Base-by-base conservation (phyloP, 2,888 invertebrate genomes). In the Chalcosyrphus nemorum region DNA sequence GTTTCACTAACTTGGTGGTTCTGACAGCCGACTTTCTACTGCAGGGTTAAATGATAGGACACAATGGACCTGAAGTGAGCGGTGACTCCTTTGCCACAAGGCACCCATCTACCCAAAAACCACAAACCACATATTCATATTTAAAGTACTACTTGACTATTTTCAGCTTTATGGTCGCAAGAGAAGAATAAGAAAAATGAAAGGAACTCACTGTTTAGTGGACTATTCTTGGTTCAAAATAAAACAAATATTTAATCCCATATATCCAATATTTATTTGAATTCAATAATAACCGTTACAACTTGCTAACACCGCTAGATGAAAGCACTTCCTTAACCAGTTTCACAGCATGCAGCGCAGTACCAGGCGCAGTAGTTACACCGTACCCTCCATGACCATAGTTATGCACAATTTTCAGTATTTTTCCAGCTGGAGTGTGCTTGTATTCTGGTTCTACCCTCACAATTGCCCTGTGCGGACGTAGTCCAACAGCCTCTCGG, bases 361-460 rank as follows among this genome's bases (percentile, higher is more conserved):
- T 97, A 6, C 98, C 98, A 27, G 98, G 98, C 4, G 97, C 96
- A 38, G 97, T 94, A 78, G 96, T 96, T 0, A 98, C 95, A 0
- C 98, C 98, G 89, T 98, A 97, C 0, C 97, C 98, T 0, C 98
- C 98, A 90, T 98, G 98, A 0, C 98, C 98, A 89, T 98, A 98
- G 91, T 98, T 97, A 90, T 99, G 98, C 4, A 98, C 95, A 32
- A 98, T 93, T 93, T 94, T 93, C 0, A 92, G 82, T 86, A 90
- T 92, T 86, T 92, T 89, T 1, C 93, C 93, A 9, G 90, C 85
- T 24, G 70, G 43, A 57, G 87, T 88, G 0, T 86, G 88, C 0
- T 92, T 65, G 2, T 92, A 11, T 89, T 96, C 96, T 0, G 93
- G 91, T 88, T 96, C 97, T 85, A 97, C 94, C 87, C 97, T 92